These are phyloP conservation scores for Strigops habroptila DNA, from an alignment of 2,113 vertebrate species.

Conservation along the genomic window DNA sequence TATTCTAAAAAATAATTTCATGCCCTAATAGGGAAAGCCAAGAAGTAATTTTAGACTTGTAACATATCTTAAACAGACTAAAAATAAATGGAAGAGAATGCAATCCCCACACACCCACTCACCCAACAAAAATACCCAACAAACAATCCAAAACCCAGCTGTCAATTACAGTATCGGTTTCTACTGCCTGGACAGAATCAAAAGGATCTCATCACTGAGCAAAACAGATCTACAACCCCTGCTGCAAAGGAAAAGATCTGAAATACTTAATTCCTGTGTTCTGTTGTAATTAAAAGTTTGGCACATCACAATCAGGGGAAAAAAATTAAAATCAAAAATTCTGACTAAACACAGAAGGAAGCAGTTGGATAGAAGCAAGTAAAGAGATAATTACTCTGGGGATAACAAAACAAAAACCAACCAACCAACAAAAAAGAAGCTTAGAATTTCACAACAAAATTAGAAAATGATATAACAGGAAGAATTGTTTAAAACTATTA, in stretches of 20 bases:
- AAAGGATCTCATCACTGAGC: neutral
- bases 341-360: neutral
- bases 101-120: rapidly evolving
- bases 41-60: neutral
- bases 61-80: neutral
- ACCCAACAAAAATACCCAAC: too few species aligned
- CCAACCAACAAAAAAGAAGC: neutral
- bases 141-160: neutral
- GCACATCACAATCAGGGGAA: neutral
- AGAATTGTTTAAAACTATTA: neutral
- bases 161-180: neutral
- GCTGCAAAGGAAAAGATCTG: neutral
- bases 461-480: neutral
- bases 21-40: neutral
- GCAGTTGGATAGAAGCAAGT: neutral
- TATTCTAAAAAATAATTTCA: neutral
- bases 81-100: neutral
- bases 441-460: neutral
- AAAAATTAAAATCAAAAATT: neutral
- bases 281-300: neutral
- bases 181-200: neutral
- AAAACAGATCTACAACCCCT: neutral
- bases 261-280: neutral
- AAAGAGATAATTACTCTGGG: neutral
- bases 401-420: neutral